Conservation (phyloP, 2,797 vertebrate species). For the Anableps anableps region DNA sequence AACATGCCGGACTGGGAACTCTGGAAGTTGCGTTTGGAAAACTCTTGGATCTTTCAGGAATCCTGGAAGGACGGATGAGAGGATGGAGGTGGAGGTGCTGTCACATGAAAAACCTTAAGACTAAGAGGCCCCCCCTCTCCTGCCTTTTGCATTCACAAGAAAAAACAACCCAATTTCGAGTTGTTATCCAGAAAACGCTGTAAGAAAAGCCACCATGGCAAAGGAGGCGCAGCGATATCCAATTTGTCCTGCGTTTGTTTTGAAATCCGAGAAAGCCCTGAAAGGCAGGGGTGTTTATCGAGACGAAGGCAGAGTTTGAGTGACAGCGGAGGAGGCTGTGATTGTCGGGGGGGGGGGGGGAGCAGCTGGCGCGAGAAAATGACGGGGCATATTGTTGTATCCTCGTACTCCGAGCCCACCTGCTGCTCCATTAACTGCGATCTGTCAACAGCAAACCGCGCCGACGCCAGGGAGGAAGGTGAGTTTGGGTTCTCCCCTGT, state of each 20-base stretch:
- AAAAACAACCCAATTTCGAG: slow-evolving; percentile 17
- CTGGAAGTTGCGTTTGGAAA: not conserved
- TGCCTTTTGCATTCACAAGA: slow-evolving; percentile 10
- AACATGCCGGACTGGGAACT: not conserved
- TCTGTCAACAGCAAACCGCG: slow-evolving; percentile 53
- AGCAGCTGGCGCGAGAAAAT: slow-evolving; percentile 64
- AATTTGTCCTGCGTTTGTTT: slow-evolving; percentile 33
- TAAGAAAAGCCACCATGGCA: not conserved
- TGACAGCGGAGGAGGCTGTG: slow-evolving; percentile 43
- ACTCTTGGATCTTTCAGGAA: not conserved
- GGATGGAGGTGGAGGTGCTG: slow-evolving; percentile 25
- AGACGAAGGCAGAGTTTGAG: slow-evolving; percentile 35
- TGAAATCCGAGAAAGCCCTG: slow-evolving; percentile 5
- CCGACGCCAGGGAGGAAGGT: slow-evolving; percentile 2
- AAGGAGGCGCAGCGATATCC: not conserved
- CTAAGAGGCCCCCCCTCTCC: slow-evolving; percentile 14
- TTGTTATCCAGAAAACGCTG: not conserved
- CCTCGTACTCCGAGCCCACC: slow-evolving; percentile 60
- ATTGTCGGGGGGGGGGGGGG: slow-evolving; percentile 41
- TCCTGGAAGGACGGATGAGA: slow-evolving; percentile 11
- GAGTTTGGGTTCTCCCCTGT: slow-evolving; percentile 1
- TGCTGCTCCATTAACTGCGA: slow-evolving; percentile 66
- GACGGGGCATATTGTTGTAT: slow-evolving; percentile 59
- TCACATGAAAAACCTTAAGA: slow-evolving; percentile 58
- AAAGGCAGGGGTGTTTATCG: slow-evolving; percentile 15